Base-by-base conservation (phyloP, 2,113 vertebrate genomes). In the Myocastor coypus region DNA sequence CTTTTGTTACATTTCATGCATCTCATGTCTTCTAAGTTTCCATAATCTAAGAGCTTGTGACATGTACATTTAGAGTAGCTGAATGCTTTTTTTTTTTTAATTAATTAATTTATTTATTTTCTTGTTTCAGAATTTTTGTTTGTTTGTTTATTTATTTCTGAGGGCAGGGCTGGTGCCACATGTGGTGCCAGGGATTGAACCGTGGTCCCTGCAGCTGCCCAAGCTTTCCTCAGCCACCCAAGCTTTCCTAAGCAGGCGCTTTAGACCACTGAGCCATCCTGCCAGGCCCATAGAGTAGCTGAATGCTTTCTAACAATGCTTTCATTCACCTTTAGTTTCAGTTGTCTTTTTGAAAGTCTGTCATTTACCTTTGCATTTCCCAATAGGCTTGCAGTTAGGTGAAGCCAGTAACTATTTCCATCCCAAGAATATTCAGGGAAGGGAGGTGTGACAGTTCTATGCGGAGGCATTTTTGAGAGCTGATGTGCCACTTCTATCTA, bases 311-410 rank as follows among this genome's bases (percentile, higher is more conserved):
- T 50, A 61, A 16, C 0, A 46, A 81, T 46, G 1, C 64, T 85
- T 82, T 52, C 20, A 85, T 77, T 92, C 73, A 59, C 92, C 42
- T 96, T 95, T 81, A 24, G 5, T 3, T 73, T 83, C 7, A 50
- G 0, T 4, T 68, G 20, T 9, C 28, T 59, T 94, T 90, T 57
- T n/a, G 28, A 24, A 24, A 57, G 82, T n/a, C 42, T 66, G 85
- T 93, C 83, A 83, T 75, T 61, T 71, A 26, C 3, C 14, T 50
- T 52, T 81, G 85, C 10, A 34, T 55, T 93, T 92, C 30, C 64
- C 78, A 83, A 50, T 1, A 73, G 24, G 1, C 30, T 88, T 93
- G 9, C 3, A 57, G 17, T 68, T 91, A 75, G n/a, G 2, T 42
- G 40, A 61, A 37, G 83, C 24, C 83, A 89, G 13, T 77, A 50